Evolutionary conservation across 1,140 invertebrate species (phyloP).

Genomic region (Dinothrombium tinctorium): DNA sequence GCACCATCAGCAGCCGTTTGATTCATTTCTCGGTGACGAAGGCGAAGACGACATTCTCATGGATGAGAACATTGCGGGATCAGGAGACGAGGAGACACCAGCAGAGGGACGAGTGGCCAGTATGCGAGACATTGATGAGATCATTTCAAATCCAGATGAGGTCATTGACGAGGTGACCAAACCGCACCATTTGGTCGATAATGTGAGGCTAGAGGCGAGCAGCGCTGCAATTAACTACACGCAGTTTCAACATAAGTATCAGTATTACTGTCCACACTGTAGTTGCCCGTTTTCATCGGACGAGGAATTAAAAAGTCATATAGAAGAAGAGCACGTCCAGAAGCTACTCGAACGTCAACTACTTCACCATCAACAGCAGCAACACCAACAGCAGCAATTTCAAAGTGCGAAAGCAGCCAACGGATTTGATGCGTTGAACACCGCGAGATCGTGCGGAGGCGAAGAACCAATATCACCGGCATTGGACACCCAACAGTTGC

Average conservation of each 20-base stretch:
- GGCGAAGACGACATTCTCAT: neutral
- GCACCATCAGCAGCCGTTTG: neutral
- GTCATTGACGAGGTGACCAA: neutral
- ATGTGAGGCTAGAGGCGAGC: neutral
- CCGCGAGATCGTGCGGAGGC: too few relatives aligned
- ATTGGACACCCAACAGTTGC: too few relatives aligned
- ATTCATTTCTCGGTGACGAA: neutral
- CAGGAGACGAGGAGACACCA: neutral
- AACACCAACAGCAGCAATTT: slow-evolving; percentile 13
- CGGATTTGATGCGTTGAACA: too few relatives aligned
- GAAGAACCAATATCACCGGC: too few relatives aligned
- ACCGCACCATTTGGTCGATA: neutral
- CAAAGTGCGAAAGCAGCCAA: too few relatives aligned
- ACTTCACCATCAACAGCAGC: slow-evolving; percentile 13
- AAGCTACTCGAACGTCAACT: slow-evolving; percentile 16
- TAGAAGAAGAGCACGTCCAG: slow-evolving; percentile 19
- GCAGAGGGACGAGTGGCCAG: too few relatives aligned
- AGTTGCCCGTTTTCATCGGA: slow-evolving; percentile 14
- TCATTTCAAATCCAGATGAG: neutral
- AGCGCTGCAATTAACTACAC: neutral
- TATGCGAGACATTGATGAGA: too few relatives aligned
- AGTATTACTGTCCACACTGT: slow-evolving; percentile 16
- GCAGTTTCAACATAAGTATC: neutral
- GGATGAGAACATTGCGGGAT: neutral
- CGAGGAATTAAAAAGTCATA: slow-evolving; percentile 16